Evolutionary conservation across 92 coral and sea anemone genomes (phyloP), one percentile per base, ranked within the genome.

Genomic region (Epizoanthus illoricatus): DNA sequence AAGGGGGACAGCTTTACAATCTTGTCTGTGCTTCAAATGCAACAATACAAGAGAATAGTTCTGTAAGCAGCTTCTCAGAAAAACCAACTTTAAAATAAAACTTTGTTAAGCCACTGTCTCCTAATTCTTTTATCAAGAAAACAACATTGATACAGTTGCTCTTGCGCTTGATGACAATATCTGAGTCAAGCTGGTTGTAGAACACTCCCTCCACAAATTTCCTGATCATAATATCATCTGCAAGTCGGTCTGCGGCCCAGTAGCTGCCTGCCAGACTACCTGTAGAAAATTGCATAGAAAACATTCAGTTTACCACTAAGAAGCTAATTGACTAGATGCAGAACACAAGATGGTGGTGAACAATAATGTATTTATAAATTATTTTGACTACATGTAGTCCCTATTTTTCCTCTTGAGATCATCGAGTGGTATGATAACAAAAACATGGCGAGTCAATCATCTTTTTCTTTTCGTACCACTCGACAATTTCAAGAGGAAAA

Each of bases 201-300:
- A 97, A 90, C 49, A 97, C 99, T 74, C 99, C 99, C 59, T 93
- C 98, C 24, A 97, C 86, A 86, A 91, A 90, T 66, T 97, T 97
- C 71, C 99, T 87, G 2, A 97, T 75, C 98, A 97, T 97, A 24
- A 97, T 89, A 62, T 97, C 99, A 78, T 97, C 99, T 80, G 94
- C 87, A 24, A 96, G 56, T 85, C 99, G 78, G 49, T 94, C 99
- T 10, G 99, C 94, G 43, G 99, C 98, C 88, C 92, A 90, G 56
- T 85, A 93, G 65, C 96, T 96, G 61, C 99, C 99, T 19, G 92
- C 87, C 13, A 96, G 85, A 63, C 90, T 93, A 69, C 99, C 99
- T 96, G 79, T 55, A 80, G 58, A 49, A 24, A 28, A 63, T 3
- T 62, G 17, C 60, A 75, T 2, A 73, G 24, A 80, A 24, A 16